Percentiles rank a stretch among this genome's conserved stretches.
Conservation (phyloP, 2,113 vertebrate genomes). For the Bos taurus region ARS-UCD2.0 NC_037343.1:61375501-61376000, state of each 20-base stretch:
- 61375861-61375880: not conserved
- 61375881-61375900: not conserved
- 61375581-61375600: not conserved
- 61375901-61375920: not conserved
- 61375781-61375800: not conserved
- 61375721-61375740: not conserved
- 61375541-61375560: not conserved
- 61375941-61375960: not conserved
- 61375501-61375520: not conserved
- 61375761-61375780: not conserved
- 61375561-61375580: not conserved
- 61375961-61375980: not conserved
- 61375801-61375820: not conserved
- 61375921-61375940: not conserved
- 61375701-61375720: not conserved
- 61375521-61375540: not conserved
- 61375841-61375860: not conserved
- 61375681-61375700: not conserved
- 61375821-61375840: not conserved
- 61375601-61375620: not conserved
- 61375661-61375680: slow-evolving; percentile 71
- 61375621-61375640: slow-evolving; percentile 45
- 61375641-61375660: slow-evolving; percentile 55
- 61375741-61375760: not conserved
- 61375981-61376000: not conserved